Evolutionary conservation across 1,140 invertebrate genomes (phyloP).

Genomic region (Ptiloglossa arizonensis): DNA sequence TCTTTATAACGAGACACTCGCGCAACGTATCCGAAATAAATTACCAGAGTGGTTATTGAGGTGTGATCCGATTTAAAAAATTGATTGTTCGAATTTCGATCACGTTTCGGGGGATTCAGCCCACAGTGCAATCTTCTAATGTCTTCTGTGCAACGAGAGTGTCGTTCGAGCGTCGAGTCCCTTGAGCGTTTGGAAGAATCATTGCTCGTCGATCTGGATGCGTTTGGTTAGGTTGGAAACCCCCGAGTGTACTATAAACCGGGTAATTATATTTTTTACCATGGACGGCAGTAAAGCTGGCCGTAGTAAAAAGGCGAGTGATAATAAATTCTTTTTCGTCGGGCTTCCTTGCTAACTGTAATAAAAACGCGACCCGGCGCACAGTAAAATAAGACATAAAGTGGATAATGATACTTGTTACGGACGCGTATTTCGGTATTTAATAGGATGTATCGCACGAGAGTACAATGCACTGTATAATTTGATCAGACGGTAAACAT

Average conservation of each 20-base stretch:
- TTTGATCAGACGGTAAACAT: background rate
- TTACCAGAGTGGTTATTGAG: no score
- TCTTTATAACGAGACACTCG: no score
- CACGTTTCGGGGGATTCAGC: no score
- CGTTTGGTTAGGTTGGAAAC: background rate
- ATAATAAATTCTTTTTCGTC: slow-evolving; percentile 42
- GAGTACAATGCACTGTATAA: background rate
- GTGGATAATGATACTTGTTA: slow-evolving; percentile 34
- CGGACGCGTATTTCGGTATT: slow-evolving; percentile 24
- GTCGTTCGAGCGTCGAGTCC: no score
- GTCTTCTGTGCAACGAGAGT: no score
- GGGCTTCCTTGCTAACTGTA: background rate
- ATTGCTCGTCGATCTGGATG: background rate
- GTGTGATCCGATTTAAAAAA: no score
- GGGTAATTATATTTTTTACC: slow-evolving; percentile 31
- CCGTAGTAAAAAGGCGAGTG: slow-evolving; percentile 17
- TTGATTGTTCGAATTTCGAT: no score
- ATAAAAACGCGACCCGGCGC: slow-evolving; percentile 13
- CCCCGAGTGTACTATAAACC: background rate
- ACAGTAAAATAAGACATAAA: slow-evolving; percentile 35
- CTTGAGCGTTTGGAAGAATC: no score
- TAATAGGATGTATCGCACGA: background rate
- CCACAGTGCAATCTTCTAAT: no score
- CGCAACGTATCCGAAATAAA: no score
- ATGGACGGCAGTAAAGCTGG: background rate